Base-by-base conservation (phyloP, 2,113 vertebrate species). In the Psittacula cyanocephala region DNA sequence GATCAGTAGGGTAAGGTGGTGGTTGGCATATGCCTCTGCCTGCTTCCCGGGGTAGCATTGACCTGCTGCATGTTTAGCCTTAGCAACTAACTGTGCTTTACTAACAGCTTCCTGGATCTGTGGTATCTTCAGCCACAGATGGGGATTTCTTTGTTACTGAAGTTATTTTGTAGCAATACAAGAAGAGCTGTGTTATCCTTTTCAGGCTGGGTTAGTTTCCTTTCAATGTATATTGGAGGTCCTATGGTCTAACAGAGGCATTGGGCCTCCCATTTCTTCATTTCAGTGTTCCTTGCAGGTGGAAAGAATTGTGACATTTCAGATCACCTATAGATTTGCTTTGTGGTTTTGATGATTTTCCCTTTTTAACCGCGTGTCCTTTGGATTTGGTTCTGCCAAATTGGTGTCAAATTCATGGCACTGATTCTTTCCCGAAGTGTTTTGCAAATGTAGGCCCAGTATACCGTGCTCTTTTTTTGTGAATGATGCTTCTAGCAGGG, bases 1-100 rank as follows among this genome's bases (percentile, higher is more conserved):
- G 60, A 98, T 99, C 92, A 98, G 98, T 90, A 93, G 98, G 87
- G 98, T 99, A 98, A 99, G 98, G 79, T 49, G n/a, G 5, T 16
- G 52, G 64, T 83, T 60, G 88, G 25, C 62, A 10, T 4, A 0
- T 41, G 29, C 44, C 69, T 81, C 74, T 70, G 49, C 74, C 65
- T 74, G 81, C 76, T 27, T 15, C 19, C 44, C 15, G 12, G 77
- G 75, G 28, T 47, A 8, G 52, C 3, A 2, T 46, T 74, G 59
- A 60, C 49, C 72, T 87, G 70, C 78, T 1, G 39, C 65, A 27
- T 33, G 59, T 35, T 69, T 50, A 18, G 62, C 59, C 17, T 75
- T 0, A 2, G 59, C 46, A 41, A 17, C 52, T 75, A 75, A 59
- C 68, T 3, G 0, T 35, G 81, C 75, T 82, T 71, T 31, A 5